Evolutionary conservation across 2,888 invertebrate genomes (phyloP).

Genomic region (Archips crataeganus): DNA sequence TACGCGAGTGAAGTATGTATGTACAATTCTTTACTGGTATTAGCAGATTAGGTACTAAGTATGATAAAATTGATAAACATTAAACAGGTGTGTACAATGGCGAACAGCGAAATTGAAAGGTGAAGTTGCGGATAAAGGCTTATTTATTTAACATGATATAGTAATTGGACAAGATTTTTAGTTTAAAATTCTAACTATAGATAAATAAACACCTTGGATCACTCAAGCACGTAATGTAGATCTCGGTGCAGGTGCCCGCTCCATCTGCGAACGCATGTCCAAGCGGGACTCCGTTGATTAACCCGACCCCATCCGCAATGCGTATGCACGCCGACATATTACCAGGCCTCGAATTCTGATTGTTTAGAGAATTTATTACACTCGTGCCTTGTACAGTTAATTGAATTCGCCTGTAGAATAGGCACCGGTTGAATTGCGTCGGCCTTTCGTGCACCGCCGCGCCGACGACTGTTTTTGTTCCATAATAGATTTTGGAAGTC

Average conservation of each 20-base stretch:
- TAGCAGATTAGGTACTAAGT: too few relatives aligned
- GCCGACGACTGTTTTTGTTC: slow-evolving; percentile 32
- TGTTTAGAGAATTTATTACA: slow-evolving; percentile 86
- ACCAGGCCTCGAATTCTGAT: slow-evolving; percentile 85
- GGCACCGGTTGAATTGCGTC: slow-evolving; percentile 77
- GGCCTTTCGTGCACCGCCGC: slow-evolving; percentile 34
- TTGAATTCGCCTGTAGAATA: slow-evolving; percentile 85
- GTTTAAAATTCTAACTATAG: too few relatives aligned
- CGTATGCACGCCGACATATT: slow-evolving; percentile 84
- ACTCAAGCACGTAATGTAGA: slow-evolving; percentile 9
- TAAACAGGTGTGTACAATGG: too few relatives aligned
- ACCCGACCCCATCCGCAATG: slow-evolving; percentile 81
- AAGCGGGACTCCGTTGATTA: slow-evolving; percentile 79
- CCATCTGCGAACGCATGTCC: slow-evolving; percentile 33
- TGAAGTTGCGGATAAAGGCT: too few relatives aligned
- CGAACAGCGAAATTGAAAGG: too few relatives aligned
- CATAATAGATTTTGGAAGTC: slow-evolving; percentile 37
- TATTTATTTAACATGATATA: too few relatives aligned
- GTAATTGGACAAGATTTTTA: too few relatives aligned
- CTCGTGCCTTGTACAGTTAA: slow-evolving; percentile 84
- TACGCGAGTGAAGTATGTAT: too few relatives aligned
- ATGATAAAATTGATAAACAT: too few relatives aligned
- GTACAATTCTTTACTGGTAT: too few relatives aligned
- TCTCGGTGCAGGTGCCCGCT: slow-evolving; percentile 14
- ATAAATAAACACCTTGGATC: too few relatives aligned